phyloP scores from a whole-genome alignment of 2,888 invertebrate genomes.

The Cosmorhoe ocellata region DNA sequence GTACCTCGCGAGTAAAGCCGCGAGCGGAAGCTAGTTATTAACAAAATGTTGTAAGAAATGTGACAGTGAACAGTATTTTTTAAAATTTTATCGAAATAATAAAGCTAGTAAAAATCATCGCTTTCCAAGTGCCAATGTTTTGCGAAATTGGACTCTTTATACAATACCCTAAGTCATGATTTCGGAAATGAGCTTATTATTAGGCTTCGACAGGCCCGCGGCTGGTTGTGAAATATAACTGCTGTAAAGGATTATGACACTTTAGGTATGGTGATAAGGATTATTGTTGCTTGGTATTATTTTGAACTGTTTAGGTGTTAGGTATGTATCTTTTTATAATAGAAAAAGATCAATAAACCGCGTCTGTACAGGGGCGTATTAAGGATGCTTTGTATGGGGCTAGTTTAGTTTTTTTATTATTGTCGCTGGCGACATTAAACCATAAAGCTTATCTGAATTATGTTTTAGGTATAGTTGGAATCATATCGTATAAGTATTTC shows the following conservation, averaged over 20 bases:
- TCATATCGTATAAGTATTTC: conserved; percentile 12
- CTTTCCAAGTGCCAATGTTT: conserved; percentile 49
- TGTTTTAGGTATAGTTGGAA: conserved; percentile 11
- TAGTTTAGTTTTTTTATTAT: conserved; percentile 17
- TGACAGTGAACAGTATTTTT: conserved; percentile 6
- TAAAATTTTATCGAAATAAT: neutral
- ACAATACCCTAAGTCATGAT: conserved; percentile 37
- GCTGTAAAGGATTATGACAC: conserved; percentile 54
- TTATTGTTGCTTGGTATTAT: conserved; percentile 41
- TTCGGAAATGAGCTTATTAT: conserved; percentile 58
- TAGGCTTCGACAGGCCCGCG: conserved; percentile 54
- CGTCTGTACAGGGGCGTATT: conserved; percentile 11
- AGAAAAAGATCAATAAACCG: neutral
- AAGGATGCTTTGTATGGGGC: conserved; percentile 10
- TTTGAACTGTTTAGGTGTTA: conserved; percentile 44
- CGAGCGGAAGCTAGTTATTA: no score
- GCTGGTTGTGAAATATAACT: conserved; percentile 65
- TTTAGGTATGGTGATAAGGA: conserved; percentile 43
- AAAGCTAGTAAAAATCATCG: conserved; percentile 14
- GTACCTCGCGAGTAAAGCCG: no score
- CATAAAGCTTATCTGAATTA: conserved; percentile 16
- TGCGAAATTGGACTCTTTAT: conserved; percentile 37
- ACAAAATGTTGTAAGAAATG: neutral
- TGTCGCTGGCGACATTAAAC: conserved; percentile 26
- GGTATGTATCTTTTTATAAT: neutral